Base-by-base conservation (phyloP, 2,888 invertebrate species). In the Tetanocera ferruginea region DNA sequence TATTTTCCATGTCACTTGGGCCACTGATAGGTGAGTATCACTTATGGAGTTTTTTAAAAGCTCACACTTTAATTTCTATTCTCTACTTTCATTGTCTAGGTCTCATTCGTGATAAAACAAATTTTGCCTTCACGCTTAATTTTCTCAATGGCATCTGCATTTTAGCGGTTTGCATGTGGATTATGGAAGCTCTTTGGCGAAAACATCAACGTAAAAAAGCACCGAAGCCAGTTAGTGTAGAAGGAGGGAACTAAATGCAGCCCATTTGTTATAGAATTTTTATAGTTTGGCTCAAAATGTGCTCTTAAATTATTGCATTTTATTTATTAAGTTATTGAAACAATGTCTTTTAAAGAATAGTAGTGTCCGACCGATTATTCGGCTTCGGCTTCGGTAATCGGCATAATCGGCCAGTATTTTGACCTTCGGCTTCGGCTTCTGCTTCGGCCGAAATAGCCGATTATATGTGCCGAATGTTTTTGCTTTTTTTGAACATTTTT, bases 81-180 rank as follows among this genome's bases (percentile, higher is more conserved):
- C 3, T 49, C 64, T 77, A n/a, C n/a, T n/a, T 60, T 9, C 23
- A 31, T n/a, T 1, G 51, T 60, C 76, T 28, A 94, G 94, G 94
- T 80, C 92, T 92, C 90, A 91, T 94, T 51, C 91, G 93, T 84
- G 94, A 93, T 84, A 89, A 89, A 3, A 91, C 92, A 6, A 90
- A 92, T 66, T 93, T 93, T 80, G 91, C 92, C 1, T 89, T 93
- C 17, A 93, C 93, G 2, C 88, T 94, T n/a, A 93, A 94, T 85
- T 91, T 92, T 78, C 87, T 94, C 4, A 94, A 94, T 82, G 91
- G 93, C 14, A 91, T 93, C 81, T 94, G 94, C 4, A 92, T 92
- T 85, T 80, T 92, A 14, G 93, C 93, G 0, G 92, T 92, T 0
- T 83, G 92, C 3, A 91, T 92, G 1, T 94, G 94, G 94, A 91